Conservation (phyloP, 2,113 vertebrate genomes). For the Pelodiscus sinensis region DNA sequence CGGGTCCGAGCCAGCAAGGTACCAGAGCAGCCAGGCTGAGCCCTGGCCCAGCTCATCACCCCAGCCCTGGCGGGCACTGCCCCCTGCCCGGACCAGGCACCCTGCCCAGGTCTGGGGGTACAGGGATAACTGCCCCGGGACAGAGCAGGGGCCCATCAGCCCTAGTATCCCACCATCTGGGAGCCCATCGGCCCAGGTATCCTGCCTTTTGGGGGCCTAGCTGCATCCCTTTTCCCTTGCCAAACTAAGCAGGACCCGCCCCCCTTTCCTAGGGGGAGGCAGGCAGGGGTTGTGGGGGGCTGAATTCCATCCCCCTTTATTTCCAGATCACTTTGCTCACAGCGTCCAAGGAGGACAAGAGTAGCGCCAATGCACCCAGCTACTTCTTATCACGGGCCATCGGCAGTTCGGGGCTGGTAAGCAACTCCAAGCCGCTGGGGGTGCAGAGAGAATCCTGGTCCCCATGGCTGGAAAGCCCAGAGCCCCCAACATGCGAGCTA, state of each 20-base stretch:
- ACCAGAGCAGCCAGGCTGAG: background rate
- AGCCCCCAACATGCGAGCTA: background rate
- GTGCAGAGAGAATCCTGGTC: background rate
- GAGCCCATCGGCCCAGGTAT: background rate
- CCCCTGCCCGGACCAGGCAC: background rate
- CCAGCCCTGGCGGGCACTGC: background rate
- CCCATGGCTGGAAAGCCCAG: background rate
- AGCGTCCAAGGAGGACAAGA: background rate
- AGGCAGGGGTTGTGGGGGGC: rapidly evolving
- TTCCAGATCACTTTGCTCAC: background rate
- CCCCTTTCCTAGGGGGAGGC: background rate
- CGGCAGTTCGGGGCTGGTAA: background rate
- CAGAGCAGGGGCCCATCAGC: background rate
- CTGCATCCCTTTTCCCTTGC: background rate
- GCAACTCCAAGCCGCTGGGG: background rate
- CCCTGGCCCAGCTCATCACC: background rate
- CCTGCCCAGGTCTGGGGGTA: background rate
- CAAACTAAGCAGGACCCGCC: background rate
- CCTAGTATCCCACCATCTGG: background rate
- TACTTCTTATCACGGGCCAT: background rate
- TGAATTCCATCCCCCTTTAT: background rate
- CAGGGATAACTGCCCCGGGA: background rate
- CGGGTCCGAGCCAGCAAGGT: background rate
- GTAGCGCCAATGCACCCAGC: background rate
- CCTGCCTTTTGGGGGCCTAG: background rate